phyloP scores from a whole-genome alignment of 2,113 vertebrate genomes.

The Syngnathus floridae region DNA sequence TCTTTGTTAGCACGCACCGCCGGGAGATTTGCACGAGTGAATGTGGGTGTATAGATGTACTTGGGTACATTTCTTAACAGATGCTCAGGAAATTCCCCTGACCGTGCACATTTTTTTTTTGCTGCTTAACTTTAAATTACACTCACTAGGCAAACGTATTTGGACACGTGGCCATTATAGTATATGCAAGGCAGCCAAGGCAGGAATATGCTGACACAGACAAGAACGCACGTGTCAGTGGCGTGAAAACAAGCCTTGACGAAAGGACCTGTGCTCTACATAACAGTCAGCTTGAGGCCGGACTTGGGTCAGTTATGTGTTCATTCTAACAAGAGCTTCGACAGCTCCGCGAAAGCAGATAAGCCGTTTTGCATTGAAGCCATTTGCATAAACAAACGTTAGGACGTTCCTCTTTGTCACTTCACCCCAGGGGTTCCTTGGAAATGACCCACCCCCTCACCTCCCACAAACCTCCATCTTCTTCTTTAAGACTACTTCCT shows the following conservation, averaged over 20 bases:
- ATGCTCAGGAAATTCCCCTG: slow-evolving; percentile 5
- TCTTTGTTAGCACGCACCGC: slow-evolving; percentile 41
- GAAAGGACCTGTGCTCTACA: neutral
- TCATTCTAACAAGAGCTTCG: neutral
- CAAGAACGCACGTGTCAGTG: neutral
- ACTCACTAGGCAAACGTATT: neutral
- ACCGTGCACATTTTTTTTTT: neutral
- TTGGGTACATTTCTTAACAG: slow-evolving; percentile 11
- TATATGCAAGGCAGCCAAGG: neutral
- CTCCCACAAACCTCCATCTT: slow-evolving; percentile 8
- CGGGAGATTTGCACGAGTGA: slow-evolving; percentile 17
- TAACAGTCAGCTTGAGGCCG: neutral
- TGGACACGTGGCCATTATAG: neutral
- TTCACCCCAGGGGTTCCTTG: slow-evolving; percentile 28
- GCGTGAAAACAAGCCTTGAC: neutral
- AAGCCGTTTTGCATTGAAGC: slow-evolving; percentile 6
- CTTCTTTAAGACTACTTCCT: slow-evolving; percentile 35
- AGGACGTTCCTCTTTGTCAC: slow-evolving; percentile 23
- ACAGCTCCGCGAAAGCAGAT: slow-evolving; percentile 14
- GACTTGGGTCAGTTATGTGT: slow-evolving; percentile 1
- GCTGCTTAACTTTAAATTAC: neutral
- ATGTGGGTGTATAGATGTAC: neutral
- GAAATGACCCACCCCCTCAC: neutral
- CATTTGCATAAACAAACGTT: slow-evolving; percentile 23
- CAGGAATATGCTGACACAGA: neutral